phyloP scores from a whole-genome alignment of 2,797 vertebrate genomes.

The Notamacropus eugenii region DNA sequence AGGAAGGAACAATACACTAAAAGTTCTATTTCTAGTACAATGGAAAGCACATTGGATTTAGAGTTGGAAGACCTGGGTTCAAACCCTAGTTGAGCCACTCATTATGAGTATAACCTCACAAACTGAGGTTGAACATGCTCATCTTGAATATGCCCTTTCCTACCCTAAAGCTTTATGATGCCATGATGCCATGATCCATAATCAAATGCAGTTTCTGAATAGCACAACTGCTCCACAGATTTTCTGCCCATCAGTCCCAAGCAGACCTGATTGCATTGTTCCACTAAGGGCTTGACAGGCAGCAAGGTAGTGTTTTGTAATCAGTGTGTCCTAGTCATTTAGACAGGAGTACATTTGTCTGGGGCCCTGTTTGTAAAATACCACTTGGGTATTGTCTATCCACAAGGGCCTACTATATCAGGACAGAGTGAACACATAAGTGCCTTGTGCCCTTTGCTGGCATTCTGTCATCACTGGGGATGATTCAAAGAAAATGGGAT shows the following conservation, averaged over 20 bases:
- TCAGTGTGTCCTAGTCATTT: not conserved
- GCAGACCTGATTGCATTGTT: slow-evolving; percentile 6
- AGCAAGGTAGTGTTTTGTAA: slow-evolving; percentile 18
- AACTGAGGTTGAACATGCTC: not conserved
- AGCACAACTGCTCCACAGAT: not conserved
- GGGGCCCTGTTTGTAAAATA: slow-evolving; percentile 12
- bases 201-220: not conserved
- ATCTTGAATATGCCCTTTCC: not conserved
- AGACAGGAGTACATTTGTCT: not conserved
- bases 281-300: slow-evolving; percentile 18
- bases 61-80: not conserved
- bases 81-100: not conserved
- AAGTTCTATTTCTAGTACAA: not conserved
- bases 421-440: not conserved
- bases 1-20: not conserved
- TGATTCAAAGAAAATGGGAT: slow-evolving; percentile 31
- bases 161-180: not conserved
- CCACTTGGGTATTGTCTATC: not conserved
- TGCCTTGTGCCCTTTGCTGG: not conserved
- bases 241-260: not conserved
- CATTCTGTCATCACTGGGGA: not conserved
- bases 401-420: not conserved
- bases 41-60: not conserved
- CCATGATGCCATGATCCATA: not conserved
- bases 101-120: not conserved